Percentiles rank a stretch among this genome's conserved stretches.
phyloP scores from a whole-genome alignment of 1,140 invertebrate genomes.

The Bombus superbus region DNA sequence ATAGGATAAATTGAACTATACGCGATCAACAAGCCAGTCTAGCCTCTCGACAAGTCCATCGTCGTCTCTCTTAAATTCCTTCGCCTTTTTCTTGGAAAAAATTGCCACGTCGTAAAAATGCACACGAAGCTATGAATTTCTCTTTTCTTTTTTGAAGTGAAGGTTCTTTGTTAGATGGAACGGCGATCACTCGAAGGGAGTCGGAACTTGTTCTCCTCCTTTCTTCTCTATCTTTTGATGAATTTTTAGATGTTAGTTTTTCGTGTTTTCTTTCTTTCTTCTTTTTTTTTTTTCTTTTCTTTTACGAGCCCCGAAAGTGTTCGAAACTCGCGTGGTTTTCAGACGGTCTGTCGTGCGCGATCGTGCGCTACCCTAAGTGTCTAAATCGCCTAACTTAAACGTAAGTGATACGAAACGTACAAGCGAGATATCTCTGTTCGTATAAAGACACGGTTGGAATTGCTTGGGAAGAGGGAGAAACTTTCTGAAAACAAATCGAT shows the following conservation, averaged over 20 bases:
- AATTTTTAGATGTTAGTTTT: not conserved
- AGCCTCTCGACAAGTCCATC: not conserved
- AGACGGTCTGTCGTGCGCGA: conserved; percentile 1
- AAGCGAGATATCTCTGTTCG: conserved; percentile 44
- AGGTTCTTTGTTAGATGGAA: not conserved
- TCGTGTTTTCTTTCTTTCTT: not conserved
- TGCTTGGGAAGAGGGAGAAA: not conserved
- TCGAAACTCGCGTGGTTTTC: not conserved
- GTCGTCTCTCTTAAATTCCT: not conserved
- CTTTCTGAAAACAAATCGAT: not conserved
- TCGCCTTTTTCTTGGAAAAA: not conserved
- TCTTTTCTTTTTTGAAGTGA: not conserved
- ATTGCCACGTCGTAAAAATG: conserved; percentile 6
- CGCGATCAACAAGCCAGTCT: conserved; percentile 53
- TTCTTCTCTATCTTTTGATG: not conserved
- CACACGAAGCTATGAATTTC: not conserved
- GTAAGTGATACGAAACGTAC: conserved; percentile 50
- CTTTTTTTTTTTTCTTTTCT: not conserved
- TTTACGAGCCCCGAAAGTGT: not conserved
- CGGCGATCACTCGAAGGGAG: not conserved
- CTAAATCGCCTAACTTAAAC: conserved; percentile 32
- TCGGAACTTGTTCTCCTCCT: not conserved
- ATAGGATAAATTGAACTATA: conserved; percentile 56
- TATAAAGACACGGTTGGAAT: conserved; percentile 17
- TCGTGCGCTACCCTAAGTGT: conserved; percentile 1